Base-by-base conservation (phyloP, 2,113 vertebrate species). In the Tauraco erythrolophus region DNA sequence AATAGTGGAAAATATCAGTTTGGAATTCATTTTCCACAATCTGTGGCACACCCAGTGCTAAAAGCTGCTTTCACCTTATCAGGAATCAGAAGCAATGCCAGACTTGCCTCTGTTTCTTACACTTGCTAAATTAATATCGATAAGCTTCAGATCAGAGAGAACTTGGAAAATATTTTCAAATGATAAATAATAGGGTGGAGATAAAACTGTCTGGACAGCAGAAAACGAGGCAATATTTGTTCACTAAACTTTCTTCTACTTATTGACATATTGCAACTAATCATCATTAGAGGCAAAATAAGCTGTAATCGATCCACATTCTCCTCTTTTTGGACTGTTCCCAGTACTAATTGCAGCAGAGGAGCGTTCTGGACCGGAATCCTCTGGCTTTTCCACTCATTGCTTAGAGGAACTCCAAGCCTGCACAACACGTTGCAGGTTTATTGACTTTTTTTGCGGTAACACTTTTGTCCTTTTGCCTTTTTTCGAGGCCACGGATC, bases 101-200 rank as follows among this genome's bases (percentile, higher is more conserved):
- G 86, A 43, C 21, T 23, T 81, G 21, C 37, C 64, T 89, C 69
- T 70, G 13, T 51, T 56, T 94, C 64, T 62, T 74, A 82, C 33
- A 58, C 48, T 82, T 87, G 48, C 46, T 88, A 75, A 96, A 90
- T 85, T 60, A 64, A 4, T 79, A 46, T 39, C 54, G 62, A 24
- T 58, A 80, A 69, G 56, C n/a, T 76, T 78, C 69, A 78, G 19
- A 50, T 92, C 76, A 91, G 74, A 92, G 65, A 22, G 23, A 27
- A 71, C 61, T 78, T 70, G 8, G 35, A 89, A 92, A 91, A 85
- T 90, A 88, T 75, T 88, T 94, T 78, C 43, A 84, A 84, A 84
- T 71, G 0, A 33, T 70, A 84, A 81, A 62, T 57, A 81, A 53
- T 3, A 62, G 2, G 8, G 23, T 16, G 9, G 2, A 66, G 94